Evolutionary conservation across 2,888 invertebrate genomes (phyloP).

Genomic region (Polyploca ridens): DNA sequence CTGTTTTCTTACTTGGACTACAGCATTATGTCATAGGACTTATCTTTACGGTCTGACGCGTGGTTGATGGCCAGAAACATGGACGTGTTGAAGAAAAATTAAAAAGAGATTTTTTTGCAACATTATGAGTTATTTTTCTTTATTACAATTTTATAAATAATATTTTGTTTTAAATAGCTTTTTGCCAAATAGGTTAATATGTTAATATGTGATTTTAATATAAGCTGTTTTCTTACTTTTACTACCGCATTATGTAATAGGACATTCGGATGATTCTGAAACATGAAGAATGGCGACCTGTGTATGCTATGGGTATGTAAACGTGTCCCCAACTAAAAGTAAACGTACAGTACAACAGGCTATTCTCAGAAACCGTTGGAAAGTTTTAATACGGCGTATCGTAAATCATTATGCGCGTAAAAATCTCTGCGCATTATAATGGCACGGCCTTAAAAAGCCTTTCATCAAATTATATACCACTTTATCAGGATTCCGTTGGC

Average conservation of each 20-base stretch:
- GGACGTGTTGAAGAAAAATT: conserved; percentile 2
- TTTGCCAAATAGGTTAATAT: too few relatives aligned
- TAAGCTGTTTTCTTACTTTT: neutral
- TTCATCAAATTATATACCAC: conserved; percentile 45
- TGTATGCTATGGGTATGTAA: neutral
- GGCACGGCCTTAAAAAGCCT: conserved; percentile 29
- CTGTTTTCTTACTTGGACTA: neutral
- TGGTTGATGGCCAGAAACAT: conserved; percentile 17
- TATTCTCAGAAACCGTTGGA: conserved; percentile 6
- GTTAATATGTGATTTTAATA: neutral
- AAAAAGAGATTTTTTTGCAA: neutral
- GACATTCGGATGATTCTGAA: neutral
- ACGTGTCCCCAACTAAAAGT: neutral
- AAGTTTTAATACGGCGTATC: conserved; percentile 4
- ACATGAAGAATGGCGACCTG: neutral
- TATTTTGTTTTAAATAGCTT: too few relatives aligned
- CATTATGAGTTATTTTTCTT: neutral
- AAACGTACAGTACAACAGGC: neutral
- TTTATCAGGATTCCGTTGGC: conserved; percentile 59
- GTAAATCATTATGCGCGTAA: conserved; percentile 11
- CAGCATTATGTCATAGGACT: conserved; percentile 8
- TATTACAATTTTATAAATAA: neutral
- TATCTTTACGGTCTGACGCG: conserved; percentile 31
- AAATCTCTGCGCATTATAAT: conserved; percentile 19
- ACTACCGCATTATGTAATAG: neutral